These are phyloP conservation scores for Orchesellides sinensis DNA, from an alignment of 2,888 invertebrate species.

Conservation along the genomic window DNA sequence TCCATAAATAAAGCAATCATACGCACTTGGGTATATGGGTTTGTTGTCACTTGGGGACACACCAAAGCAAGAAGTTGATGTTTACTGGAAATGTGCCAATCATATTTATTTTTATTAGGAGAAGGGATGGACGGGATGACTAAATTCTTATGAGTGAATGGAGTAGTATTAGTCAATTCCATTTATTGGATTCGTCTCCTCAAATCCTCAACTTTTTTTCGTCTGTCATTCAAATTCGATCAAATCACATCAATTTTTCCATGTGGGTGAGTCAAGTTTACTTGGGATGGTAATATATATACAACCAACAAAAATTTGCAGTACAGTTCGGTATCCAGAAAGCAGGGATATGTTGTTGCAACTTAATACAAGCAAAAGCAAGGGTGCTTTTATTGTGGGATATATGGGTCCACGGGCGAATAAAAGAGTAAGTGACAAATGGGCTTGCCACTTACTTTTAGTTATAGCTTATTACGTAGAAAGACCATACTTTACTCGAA, in stretches of 20 bases:
- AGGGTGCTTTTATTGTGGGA: neutral
- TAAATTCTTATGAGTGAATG: slow-evolving; percentile 40
- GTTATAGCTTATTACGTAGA: slow-evolving; percentile 46
- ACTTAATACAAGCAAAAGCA: neutral
- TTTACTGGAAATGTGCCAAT: slow-evolving; percentile 65
- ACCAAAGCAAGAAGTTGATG: slow-evolving; percentile 31
- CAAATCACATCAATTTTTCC: slow-evolving; percentile 63
- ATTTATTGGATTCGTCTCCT: slow-evolving; percentile 56
- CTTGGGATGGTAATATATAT: too few relatives aligned
- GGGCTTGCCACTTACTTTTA: slow-evolving; percentile 61
- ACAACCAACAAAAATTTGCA: neutral
- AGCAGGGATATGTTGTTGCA: too few relatives aligned
- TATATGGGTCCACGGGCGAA: neutral
- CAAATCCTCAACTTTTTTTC: slow-evolving; percentile 52
- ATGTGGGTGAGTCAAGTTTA: slow-evolving; percentile 20
- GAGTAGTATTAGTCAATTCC: slow-evolving; percentile 50
- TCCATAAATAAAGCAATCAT: slow-evolving; percentile 23
- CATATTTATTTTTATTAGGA: slow-evolving; percentile 63
- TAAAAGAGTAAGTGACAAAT: slow-evolving; percentile 57
- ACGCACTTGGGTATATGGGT: slow-evolving; percentile 3
- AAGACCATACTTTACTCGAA: slow-evolving; percentile 19
- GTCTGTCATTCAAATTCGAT: slow-evolving; percentile 60
- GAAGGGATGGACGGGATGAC: slow-evolving; percentile 18
- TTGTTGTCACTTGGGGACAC: slow-evolving; percentile 34
- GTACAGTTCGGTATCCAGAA: too few relatives aligned